phyloP scores from a whole-genome alignment of 1,140 invertebrate species.

The Drosophila setifemur region DNA sequence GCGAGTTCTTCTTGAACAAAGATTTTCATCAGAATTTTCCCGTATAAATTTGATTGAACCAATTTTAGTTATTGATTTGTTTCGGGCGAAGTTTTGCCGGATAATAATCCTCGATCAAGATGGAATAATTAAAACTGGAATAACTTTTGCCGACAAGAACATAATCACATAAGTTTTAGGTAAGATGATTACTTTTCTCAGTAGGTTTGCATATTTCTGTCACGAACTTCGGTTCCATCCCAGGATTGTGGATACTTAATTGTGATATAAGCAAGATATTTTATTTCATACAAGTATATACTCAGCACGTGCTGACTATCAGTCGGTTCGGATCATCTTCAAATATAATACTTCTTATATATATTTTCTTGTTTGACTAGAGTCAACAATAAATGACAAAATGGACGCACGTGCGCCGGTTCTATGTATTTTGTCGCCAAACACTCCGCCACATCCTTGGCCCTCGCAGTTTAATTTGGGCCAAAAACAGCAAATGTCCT shows the following conservation, averaged over 20 bases:
- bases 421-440: background rate
- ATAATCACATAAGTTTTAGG: too few relatives aligned
- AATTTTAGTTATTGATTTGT: background rate
- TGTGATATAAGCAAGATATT: conserved; percentile 19
- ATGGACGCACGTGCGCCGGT: conserved; percentile 26
- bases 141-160: too few relatives aligned
- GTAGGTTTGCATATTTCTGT: conserved; percentile 12
- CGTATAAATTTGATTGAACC: conserved; percentile 11
- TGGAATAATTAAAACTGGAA: too few relatives aligned
- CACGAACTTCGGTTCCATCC: background rate
- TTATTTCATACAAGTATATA: conserved; percentile 15
- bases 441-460: background rate
- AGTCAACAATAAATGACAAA: conserved; percentile 45
- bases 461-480: conserved; percentile 26
- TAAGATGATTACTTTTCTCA: too few relatives aligned
- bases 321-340: conserved; percentile 18
- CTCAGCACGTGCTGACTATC: conserved; percentile 25
- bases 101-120: too few relatives aligned
- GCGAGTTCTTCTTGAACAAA: background rate
- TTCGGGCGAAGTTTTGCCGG: too few relatives aligned
- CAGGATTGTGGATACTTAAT: conserved; percentile 11
- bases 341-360: conserved; percentile 37
- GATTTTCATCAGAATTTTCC: background rate
- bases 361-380: conserved; percentile 43
- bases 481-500: conserved; percentile 40